phyloP scores from a whole-genome alignment of 1,140 invertebrate genomes.

The Drosophila lowei region DNA sequence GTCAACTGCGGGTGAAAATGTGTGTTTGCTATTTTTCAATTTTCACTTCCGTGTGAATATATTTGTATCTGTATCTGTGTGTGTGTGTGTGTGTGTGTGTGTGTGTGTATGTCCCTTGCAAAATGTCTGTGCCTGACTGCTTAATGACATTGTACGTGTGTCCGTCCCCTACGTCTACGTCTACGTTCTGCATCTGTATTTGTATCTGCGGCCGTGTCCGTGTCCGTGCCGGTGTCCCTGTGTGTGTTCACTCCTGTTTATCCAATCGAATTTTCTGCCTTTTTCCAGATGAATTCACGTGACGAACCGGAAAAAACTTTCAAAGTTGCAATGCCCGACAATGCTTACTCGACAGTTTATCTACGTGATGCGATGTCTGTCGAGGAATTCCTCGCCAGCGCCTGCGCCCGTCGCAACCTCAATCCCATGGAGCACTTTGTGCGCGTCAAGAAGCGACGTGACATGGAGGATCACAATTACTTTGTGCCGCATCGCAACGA shows the following conservation, averaged over 20 bases:
- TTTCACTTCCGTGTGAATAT: conserved; percentile 70
- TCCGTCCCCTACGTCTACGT: neutral
- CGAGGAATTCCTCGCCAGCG: conserved; percentile 96
- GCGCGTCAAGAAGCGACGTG: conserved; percentile 95
- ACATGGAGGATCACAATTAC: conserved; percentile 97
- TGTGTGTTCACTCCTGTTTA: conserved; percentile 61
- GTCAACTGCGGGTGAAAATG: conserved; percentile 56
- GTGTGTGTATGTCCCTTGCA: neutral
- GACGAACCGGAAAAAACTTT: conserved; percentile 93
- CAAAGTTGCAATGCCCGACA: conserved; percentile 94
- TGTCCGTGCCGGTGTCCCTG: conserved; percentile 3
- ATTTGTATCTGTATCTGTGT: conserved; percentile 19
- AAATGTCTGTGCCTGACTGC: conserved; percentile 54
- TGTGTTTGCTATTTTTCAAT: conserved; percentile 81
- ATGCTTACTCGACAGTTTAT: conserved; percentile 90
- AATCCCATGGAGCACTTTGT: conserved; percentile 98
- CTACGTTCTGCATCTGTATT: too few relatives aligned
- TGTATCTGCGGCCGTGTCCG: conserved; percentile 17
- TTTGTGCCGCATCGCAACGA: conserved; percentile 96
- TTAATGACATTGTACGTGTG: conserved; percentile 71
- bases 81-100: conserved; percentile 26
- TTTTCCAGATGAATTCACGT: conserved; percentile 88
- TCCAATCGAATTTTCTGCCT: conserved; percentile 81
- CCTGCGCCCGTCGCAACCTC: conserved; percentile 94
- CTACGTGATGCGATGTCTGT: conserved; percentile 96